These are phyloP conservation scores for Melanargia galathea DNA, from an alignment of 2,888 invertebrate species.

Conservation along the genomic window DNA sequence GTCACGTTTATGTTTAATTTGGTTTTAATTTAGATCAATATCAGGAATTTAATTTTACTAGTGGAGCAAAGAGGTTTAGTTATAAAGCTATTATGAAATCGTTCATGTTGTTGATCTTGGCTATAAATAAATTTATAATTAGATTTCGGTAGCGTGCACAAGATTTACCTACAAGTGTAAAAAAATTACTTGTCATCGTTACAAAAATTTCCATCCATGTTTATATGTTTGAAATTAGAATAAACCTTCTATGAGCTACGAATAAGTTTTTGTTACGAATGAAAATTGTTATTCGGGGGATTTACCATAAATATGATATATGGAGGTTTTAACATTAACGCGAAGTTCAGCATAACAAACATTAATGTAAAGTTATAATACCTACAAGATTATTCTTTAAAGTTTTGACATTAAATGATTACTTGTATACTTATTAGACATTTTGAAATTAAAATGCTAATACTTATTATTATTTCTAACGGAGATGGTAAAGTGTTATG, in stretches of 20 bases:
- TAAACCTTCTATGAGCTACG: constrained; percentile 2
- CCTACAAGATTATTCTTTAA: not conserved
- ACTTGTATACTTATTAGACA: not conserved
- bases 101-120: too few relatives aligned
- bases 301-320: not conserved
- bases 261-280: not conserved
- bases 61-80: too few relatives aligned
- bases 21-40: not conserved
- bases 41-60: too few relatives aligned
- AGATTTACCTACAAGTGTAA: not conserved
- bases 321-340: not conserved
- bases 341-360: not conserved
- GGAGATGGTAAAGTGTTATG: constrained; percentile 9
- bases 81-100: too few relatives aligned
- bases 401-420: not conserved
- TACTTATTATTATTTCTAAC: not conserved
- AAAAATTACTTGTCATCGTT: not conserved
- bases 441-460: not conserved
- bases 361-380: too few relatives aligned
- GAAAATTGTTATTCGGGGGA: not conserved
- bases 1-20: too few relatives aligned
- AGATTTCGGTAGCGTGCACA: too few relatives aligned
- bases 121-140: too few relatives aligned
- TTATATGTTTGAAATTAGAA: not conserved
- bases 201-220: not conserved